These are phyloP conservation scores for Regulus satrapa DNA, from an alignment of 2,113 vertebrate genomes.

Conservation along the genomic window DNA sequence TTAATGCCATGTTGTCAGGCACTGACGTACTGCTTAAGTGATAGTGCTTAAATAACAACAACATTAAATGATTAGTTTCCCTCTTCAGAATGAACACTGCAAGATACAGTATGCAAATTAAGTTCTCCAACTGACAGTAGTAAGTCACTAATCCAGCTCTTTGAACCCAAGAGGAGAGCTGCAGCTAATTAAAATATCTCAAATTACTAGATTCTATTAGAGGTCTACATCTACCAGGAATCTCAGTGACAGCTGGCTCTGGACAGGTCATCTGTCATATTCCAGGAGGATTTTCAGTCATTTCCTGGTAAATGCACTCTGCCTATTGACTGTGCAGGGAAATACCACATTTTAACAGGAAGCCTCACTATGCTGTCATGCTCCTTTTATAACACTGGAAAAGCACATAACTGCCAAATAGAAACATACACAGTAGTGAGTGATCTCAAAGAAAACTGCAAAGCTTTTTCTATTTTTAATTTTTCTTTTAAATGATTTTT, in stretches of 20 bases:
- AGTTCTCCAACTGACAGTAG: not conserved
- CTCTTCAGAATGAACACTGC: not conserved
- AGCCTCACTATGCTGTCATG: not conserved
- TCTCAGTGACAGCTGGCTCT: not conserved
- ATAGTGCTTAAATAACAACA: not conserved
- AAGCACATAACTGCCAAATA: constrained; percentile 33
- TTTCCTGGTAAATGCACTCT: constrained; percentile 27
- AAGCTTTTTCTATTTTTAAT: not conserved
- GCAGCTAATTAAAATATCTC: not conserved
- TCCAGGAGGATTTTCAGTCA: not conserved
- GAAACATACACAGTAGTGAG: constrained; percentile 11
- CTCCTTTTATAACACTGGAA: constrained; percentile 1
- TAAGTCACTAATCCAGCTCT: not conserved
- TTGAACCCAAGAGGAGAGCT: not conserved
- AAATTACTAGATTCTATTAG: not conserved
- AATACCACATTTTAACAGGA: constrained; percentile 28
- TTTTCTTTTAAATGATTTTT: constrained; percentile 22
- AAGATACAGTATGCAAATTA: not conserved
- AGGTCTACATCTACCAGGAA: not conserved
- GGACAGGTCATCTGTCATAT: not conserved
- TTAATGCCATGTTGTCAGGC: not conserved
- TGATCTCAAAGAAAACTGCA: not conserved
- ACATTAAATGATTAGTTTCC: not conserved
- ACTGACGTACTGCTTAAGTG: not conserved
- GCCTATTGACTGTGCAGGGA: not conserved